phyloP scores from a whole-genome alignment of 2,888 invertebrate genomes.

The Conops quadrifasciatus region DNA sequence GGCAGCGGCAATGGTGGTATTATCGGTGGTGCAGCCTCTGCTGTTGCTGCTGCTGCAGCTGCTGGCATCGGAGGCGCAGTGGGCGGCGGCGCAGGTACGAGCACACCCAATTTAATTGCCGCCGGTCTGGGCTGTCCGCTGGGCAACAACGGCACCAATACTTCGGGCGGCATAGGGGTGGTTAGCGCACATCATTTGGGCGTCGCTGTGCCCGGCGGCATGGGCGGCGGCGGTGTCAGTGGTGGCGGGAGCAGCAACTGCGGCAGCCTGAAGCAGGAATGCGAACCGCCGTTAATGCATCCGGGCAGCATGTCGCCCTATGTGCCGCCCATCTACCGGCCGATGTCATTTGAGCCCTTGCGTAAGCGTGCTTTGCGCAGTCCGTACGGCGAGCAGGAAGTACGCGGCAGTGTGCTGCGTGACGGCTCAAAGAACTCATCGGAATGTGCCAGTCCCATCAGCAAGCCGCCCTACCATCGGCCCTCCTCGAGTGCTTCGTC shows the following conservation, averaged over 20 bases:
- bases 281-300: constrained; percentile 65
- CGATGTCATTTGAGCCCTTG: constrained; percentile 64
- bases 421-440: constrained; percentile 67
- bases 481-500: constrained; percentile 66
- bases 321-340: constrained; percentile 65
- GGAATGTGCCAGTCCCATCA: constrained; percentile 66
- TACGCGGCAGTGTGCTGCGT: constrained; percentile 74
- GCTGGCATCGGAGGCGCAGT: constrained; percentile 53
- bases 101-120: constrained; percentile 29
- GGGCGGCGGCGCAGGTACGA: constrained; percentile 41
- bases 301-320: constrained; percentile 63
- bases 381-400: constrained; percentile 66
- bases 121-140: constrained; percentile 37
- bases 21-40: constrained; percentile 49
- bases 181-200: constrained; percentile 36
- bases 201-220: constrained; percentile 35
- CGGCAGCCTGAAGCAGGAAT: constrained; percentile 64
- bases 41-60: constrained; percentile 44
- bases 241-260: constrained; percentile 53
- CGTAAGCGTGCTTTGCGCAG: constrained; percentile 70
- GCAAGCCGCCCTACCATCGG: constrained; percentile 62
- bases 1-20: constrained; percentile 55
- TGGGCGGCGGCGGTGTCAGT: constrained; percentile 43
- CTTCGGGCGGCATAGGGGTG: constrained; percentile 36
- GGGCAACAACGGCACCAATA: constrained; percentile 49